Evolutionary conservation across 2,888 invertebrate species (phyloP), one percentile per base, ranked within the genome.

Genomic region (Drosophila mulleri): DNA sequence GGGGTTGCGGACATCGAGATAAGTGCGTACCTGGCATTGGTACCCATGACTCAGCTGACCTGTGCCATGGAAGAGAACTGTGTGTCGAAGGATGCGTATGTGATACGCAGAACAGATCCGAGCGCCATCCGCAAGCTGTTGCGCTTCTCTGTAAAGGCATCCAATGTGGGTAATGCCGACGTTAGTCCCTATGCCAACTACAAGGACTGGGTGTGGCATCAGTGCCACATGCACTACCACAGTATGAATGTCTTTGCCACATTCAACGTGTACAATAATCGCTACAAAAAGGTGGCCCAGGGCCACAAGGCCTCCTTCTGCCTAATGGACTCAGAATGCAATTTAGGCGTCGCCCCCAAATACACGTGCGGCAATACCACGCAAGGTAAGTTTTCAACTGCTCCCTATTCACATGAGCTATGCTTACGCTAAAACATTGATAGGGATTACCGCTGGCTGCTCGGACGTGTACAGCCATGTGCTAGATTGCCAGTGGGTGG

Each of bases 61-160:
- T 91, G 91, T 32, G 91, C 91, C 66, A 91, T 91, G 91, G 91
- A 91, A 59, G 91, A 91, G 75, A 84, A 91, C 23, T 91, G 91
- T 18, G 26, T 91, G 9, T 86, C 91, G 0, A 61, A 66, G 3
- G 91, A 91, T 72, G 91, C 91, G 2, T 91, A 91, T 69, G 75
- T 67, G 11, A 86, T 90, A 57, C 82, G 90, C 3, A 60, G 54
- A 1, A 85, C 83, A 2, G 77, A 88, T 50, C 91, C 91, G 6
- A 14, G 64, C 0, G 89, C 88, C 0, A 56, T 75, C 23, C 86
- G 91, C 5, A 83, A 84, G 14, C 56, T 91, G 9, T 61, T 91
- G 11, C 86, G 91, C n/a, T 91, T 91, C 73, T 88, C 91, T 0
- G 82, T 91, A 3, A 85, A 81, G 71, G 91, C 91, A 1, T 78